Evolutionary conservation across 2,797 vertebrate species (phyloP), one percentile per base, ranked within the genome.

Genomic region (Pipistrellus pipistrellus): DNA sequence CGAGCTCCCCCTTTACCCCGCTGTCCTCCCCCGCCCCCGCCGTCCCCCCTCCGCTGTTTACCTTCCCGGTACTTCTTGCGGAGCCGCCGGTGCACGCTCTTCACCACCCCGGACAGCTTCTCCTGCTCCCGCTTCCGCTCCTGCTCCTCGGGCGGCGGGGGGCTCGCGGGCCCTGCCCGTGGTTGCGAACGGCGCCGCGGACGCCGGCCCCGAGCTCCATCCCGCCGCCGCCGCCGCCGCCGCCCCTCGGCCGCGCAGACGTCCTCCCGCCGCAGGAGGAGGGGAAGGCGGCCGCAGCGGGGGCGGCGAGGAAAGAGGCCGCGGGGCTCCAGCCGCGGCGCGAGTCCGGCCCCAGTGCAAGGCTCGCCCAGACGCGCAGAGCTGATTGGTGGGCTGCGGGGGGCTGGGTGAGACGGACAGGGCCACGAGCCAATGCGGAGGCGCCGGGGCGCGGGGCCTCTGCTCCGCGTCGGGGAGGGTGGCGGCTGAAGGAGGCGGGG

Each of bases 41-140:
- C 15, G 30, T 14, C 93, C 85, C 66, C 51, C 20, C 77, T 17
- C 72, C 11, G 71, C 77, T 85, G 88, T 95, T 98, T 98, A 99
- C 99, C 99, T 99, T 99, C 99, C 97, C 99, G 98, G 98, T 99
- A 99, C 98, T 99, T 99, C 98, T 98, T 99, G 96, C 99, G 99
- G 97, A 99, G 99, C 98, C 99, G 99, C 97, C 99, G 98, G 98
- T 99, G 99, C 88, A 99, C 99, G 98, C 98, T 99, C 97, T 99
- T 99, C 55, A 99, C 99, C 84, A 99, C 99, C 75, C 99, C 99
- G 0, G 99, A 99, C 96, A 99, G 98, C 97, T 99, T 99, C 98
- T 99, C 99, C 98, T 99, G 99, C 97, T 99, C 99, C 94, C 98
- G 96, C 97, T 98, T 98, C 90, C 98, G 98, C 83, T 97, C 98